A percentile compares a stretch with the other conserved stretches of the same genome.
Evolutionary conservation across 2,113 vertebrate species (phyloP).

Genomic region (Rousettus leschenaultii): DNA sequence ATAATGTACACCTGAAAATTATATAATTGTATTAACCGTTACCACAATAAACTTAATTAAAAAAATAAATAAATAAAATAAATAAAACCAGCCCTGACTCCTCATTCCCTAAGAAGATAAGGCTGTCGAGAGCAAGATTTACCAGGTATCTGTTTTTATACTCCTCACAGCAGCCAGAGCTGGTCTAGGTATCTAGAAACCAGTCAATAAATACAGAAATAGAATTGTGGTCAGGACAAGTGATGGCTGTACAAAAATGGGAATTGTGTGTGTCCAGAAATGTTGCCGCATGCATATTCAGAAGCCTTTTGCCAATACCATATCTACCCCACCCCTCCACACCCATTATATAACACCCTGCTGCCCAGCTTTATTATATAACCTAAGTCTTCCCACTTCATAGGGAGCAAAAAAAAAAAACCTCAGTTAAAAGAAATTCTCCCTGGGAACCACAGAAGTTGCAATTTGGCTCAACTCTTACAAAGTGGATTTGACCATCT

Average conservation of each 20-base stretch:
- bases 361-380: background rate
- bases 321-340: background rate
- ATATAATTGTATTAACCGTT: too few species aligned
- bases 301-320: background rate
- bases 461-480: background rate
- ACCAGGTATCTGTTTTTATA: background rate
- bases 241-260: background rate
- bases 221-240: background rate
- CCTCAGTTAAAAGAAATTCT: slow-evolving; percentile 15
- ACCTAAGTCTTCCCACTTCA: background rate
- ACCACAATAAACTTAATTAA: too few species aligned
- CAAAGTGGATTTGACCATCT: background rate
- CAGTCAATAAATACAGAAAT: background rate
- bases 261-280: background rate
- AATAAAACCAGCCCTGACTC: background rate
- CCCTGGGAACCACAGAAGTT: background rate
- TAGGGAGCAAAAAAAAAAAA: background rate
- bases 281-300: background rate
- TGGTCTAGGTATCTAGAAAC: background rate
- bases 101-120: background rate
- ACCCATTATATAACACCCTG: background rate
- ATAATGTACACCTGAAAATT: too few species aligned
- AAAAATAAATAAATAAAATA: too few species aligned
- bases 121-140: background rate
- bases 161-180: background rate